A percentile compares a stretch with the other conserved stretches of the same genome.
These are phyloP conservation scores for Habrosyne pyritoides DNA, from an alignment of 2,888 invertebrate genomes.

Conservation along the genomic window DNA sequence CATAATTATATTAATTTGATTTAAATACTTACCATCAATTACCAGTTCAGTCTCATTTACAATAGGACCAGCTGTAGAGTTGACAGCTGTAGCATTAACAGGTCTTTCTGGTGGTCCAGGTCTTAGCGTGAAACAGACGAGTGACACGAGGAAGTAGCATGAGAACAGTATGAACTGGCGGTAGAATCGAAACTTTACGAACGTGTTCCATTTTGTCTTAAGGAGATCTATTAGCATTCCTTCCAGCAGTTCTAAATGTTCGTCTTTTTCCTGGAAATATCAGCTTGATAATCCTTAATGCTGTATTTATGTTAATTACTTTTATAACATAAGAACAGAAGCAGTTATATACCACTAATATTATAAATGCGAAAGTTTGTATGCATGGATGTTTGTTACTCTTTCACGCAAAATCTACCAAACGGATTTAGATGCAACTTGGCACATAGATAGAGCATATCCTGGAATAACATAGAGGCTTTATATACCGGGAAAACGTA, in stretches of 20 bases:
- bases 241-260: conserved; percentile 97
- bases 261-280: conserved; percentile 91
- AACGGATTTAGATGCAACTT: no score
- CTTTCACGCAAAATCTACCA: no score
- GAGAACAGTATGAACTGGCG: conserved; percentile 95
- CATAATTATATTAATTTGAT: conserved; percentile 11
- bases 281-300: no score
- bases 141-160: conserved; percentile 94
- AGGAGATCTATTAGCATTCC: conserved; percentile 96
- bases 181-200: conserved; percentile 97
- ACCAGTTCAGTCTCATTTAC: conserved; percentile 61
- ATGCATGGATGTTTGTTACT: no score
- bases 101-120: conserved; percentile 90
- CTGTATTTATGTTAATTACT: no score
- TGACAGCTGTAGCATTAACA: conserved; percentile 60
- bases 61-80: conserved; percentile 54
- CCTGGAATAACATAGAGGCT: no score
- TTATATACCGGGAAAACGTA: no score
- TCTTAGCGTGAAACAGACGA: conserved; percentile 94
- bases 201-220: conserved; percentile 99
- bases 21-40: conserved; percentile 54
- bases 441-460: no score
- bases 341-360: no score
- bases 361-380: no score
- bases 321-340: no score